Conservation (phyloP, 2,888 invertebrate species). For the Oscheius myriophilus region DNA sequence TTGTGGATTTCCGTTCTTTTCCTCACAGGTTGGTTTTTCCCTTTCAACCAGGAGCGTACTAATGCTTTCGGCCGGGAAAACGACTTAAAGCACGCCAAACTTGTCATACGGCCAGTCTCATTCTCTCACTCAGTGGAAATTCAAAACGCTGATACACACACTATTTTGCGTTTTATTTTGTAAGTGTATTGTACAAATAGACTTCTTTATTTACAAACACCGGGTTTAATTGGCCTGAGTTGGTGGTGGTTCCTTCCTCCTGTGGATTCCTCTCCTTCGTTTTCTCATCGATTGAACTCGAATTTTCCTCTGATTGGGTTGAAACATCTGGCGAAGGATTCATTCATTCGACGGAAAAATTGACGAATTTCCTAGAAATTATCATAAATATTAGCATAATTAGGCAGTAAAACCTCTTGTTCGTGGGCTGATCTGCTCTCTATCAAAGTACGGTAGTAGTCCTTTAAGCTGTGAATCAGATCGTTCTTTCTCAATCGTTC, state of each 20-base stretch:
- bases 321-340: slow-evolving; percentile 51
- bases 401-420: slow-evolving; percentile 26
- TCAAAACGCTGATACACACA: too few species aligned
- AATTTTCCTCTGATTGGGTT: slow-evolving; percentile 46
- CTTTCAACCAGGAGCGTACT: too few species aligned
- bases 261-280: background rate
- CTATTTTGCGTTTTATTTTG: background rate
- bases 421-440: slow-evolving; percentile 36
- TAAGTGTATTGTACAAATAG: background rate
- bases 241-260: too few species aligned
- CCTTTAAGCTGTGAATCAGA: slow-evolving; percentile 42
- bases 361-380: slow-evolving; percentile 46
- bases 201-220: slow-evolving; percentile 25
- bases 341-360: slow-evolving; percentile 48
- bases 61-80: too few species aligned
- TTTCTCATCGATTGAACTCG: slow-evolving; percentile 23
- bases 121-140: too few species aligned
- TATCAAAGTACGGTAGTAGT: slow-evolving; percentile 50
- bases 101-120: too few species aligned
- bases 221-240: background rate
- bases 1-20: too few species aligned
- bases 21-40: too few species aligned
- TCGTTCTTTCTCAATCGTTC: slow-evolving; percentile 48
- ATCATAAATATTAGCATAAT: background rate
- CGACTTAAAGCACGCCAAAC: too few species aligned